Base-by-base conservation (phyloP, 2,113 vertebrate genomes). In the Neogobius melanostomus region DNA sequence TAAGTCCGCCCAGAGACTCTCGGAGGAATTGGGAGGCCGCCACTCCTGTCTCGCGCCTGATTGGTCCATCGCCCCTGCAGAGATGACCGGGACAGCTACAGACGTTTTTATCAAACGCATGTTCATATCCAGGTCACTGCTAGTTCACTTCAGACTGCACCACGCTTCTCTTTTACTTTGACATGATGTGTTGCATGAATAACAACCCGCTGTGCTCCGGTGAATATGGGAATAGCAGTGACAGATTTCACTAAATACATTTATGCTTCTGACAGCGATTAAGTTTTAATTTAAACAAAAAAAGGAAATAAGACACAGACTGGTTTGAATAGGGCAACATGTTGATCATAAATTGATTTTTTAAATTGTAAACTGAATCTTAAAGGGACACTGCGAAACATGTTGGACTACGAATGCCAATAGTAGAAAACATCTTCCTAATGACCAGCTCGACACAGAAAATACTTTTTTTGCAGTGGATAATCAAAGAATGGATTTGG, bases 1-100 rank as follows among this genome's bases (percentile, higher is more conserved):
- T 67, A 67, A 67, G 50, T 53, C 44, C 44, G 54, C 61, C 69
- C 69, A 64, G 69, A 64, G 69, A 61, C 60, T 71, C 50, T 11
- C 42, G 6, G 12, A 45, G 65, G 50, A 54, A 67, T 54, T 54
- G 65, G 28, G 65, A 54, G 53, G 53, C 46, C 14, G 17, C 57
- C 46, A 50, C 47, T 42, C 36, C 50, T 52, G 44, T 71, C 69
- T 71, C 45, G 8, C 8, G 46, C 46, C 36, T 64, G 69, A 64
- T 71, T 71, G 69, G 61, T 42, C 8, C 49, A 14, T 45, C 0
- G 16, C 14, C 50, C 53, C 61, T 51, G 61, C 43, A 9, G 61
- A 61, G 69, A 61, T 61, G 43, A 61, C 59, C 5, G 59, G 42
- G 59, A 14, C 36, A 1, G 21, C 54, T 10, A 61, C 14, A 61